Evolutionary conservation across 2,797 vertebrate genomes (phyloP).

Genomic region (Tympanoctomys barrerae): DNA sequence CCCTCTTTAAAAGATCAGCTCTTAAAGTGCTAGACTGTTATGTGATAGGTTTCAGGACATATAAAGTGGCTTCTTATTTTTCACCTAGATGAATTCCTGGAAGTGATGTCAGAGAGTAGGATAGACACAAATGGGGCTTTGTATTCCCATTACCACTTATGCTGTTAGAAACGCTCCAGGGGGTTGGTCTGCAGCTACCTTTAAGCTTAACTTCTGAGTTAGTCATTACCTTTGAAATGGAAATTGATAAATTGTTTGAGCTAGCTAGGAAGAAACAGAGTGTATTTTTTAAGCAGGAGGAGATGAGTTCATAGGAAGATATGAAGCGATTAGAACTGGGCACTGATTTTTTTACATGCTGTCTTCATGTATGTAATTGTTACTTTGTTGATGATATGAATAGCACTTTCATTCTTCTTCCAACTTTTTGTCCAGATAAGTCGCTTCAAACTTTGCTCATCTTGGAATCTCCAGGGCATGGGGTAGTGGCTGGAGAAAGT

Average conservation of each 20-base stretch:
- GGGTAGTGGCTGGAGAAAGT: background rate
- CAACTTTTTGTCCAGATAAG: background rate
- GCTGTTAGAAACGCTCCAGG: background rate
- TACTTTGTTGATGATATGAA: background rate
- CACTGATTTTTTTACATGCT: background rate
- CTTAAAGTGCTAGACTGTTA: background rate
- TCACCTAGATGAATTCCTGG: constrained; percentile 25
- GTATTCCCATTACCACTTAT: background rate
- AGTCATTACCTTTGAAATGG: background rate
- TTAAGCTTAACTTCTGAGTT: background rate
- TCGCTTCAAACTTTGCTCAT: background rate
- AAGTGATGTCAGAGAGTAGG: background rate
- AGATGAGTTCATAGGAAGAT: constrained; percentile 17
- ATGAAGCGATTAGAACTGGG: background rate
- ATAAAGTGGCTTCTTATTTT: constrained; percentile 43
- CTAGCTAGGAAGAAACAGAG: background rate
- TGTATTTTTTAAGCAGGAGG: background rate
- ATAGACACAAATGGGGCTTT: background rate
- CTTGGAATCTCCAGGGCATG: background rate
- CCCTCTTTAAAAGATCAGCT: background rate
- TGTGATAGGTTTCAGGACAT: background rate
- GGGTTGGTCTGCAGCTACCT: background rate
- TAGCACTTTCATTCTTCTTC: background rate
- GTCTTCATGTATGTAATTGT: background rate
- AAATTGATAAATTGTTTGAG: constrained; percentile 40